Evolutionary conservation across 2,113 vertebrate genomes (phyloP).

Genomic region (Mellivora capensis): DNA sequence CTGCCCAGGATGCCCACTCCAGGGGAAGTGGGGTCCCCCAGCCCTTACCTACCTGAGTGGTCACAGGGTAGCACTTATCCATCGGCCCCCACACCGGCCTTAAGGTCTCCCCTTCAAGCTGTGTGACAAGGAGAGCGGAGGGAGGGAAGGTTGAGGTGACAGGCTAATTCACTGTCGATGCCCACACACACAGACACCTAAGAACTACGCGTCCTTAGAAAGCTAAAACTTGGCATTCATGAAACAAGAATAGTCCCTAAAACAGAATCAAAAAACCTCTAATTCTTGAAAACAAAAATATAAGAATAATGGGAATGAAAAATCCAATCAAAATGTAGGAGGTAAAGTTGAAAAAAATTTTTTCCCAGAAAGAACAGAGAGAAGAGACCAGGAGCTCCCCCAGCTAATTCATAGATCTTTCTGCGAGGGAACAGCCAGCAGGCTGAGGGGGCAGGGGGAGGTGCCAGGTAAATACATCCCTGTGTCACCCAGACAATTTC

Average conservation of each 20-base stretch:
- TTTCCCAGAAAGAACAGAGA: background rate
- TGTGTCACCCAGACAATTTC: background rate
- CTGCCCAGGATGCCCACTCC: background rate
- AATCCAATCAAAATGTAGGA: background rate
- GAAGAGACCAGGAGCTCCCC: background rate
- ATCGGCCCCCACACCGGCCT: slow-evolving; percentile 42
- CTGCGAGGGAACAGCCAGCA: background rate
- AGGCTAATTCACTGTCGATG: fast-evolving
- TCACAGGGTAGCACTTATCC: slow-evolving; percentile 45
- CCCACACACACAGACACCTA: fast-evolving
- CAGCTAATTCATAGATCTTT: background rate
- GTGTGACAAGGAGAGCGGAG: background rate
- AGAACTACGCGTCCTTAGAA: background rate
- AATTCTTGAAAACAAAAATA: background rate
- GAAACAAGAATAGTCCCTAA: background rate
- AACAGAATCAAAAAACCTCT: background rate
- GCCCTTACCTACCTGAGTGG: background rate
- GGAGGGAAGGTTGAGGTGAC: background rate
- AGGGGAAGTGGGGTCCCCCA: background rate
- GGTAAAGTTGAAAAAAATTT: background rate
- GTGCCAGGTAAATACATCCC: background rate
- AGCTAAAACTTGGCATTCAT: background rate
- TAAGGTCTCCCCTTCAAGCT: background rate
- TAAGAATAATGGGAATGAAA: background rate
- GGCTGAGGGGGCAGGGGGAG: background rate